Base-by-base conservation (phyloP, 2,888 invertebrate species). In the Tubulanus polymorphus region DNA sequence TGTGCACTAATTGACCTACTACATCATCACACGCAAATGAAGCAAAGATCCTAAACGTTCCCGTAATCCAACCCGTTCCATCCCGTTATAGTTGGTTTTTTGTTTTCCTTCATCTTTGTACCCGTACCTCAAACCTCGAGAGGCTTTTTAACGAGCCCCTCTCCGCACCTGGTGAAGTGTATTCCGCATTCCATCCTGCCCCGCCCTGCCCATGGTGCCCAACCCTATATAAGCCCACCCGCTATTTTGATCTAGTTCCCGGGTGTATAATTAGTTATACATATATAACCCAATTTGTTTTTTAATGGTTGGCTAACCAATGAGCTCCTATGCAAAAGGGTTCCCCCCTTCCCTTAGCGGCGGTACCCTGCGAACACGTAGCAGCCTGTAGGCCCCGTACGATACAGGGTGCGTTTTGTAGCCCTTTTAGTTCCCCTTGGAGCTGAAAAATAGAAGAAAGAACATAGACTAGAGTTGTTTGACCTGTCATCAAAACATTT, bases 311-410 rank as follows among this genome's bases (percentile, higher is more conserved):
- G 6, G 41, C 18, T 41, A 41, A 41, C 41, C 41, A 15, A 41
- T 41, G 41, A 41, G 41, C 41, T 20, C 23, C 41, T 18, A 41
- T 41, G 41, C 41, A 41, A 41, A 23, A 41, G 41, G 41, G 41
- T 41, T 18, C 23, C 41, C 65, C 69, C 63, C 60, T 56, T 63
- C 61, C 63, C 64, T 59, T 63, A 63, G 66, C 65, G 64, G 64
- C 65, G 67, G 69, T 66, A 59, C 66, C 69, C 69, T 55, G 53
- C 63, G 65, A 66, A 62, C 61, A 62, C 65, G 64, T 66, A 61
- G 63, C 65, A n/a, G n/a, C 64, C 64, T 57, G 51, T 61, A 66
- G 65, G 63, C 61, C 65, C 61, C 53, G 56, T 56, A 61, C 58
- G 62, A n/a, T n/a, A n/a, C n/a, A n/a, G n/a, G n/a, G 41, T 23